Conservation (phyloP, 2,113 vertebrate genomes). For the Rhea americana region DNA sequence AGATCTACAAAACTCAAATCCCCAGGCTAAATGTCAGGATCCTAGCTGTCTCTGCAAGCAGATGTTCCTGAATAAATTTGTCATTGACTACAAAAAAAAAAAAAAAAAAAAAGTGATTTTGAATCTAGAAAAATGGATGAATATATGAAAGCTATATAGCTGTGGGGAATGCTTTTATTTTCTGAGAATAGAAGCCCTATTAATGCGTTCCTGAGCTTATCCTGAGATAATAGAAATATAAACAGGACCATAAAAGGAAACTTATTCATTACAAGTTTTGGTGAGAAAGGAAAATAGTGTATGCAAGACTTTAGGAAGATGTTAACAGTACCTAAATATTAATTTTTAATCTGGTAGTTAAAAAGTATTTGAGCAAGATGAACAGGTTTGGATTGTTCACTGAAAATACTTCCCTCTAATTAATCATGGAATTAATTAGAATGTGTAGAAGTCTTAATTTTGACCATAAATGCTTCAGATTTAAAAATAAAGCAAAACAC, state of each 20-base stretch:
- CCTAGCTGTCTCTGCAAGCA: neutral
- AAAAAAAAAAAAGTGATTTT: neutral
- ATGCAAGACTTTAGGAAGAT: neutral
- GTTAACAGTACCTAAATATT: neutral
- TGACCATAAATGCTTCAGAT: neutral
- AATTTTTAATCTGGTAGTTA: neutral
- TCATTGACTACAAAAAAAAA: neutral
- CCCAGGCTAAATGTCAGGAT: neutral
- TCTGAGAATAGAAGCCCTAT: neutral
- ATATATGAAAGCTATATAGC: neutral
- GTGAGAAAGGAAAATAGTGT: accelerated
- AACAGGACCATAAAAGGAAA: neutral
- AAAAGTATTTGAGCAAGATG: neutral
- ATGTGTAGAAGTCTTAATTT: neutral
- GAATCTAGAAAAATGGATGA: neutral
- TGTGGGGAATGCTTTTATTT: neutral
- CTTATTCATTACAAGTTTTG: accelerated
- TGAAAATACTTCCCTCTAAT: neutral
- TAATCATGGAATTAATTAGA: neutral
- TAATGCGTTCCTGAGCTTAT: neutral
- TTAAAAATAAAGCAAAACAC: accelerated
- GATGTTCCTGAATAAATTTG: neutral
- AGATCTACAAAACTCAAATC: neutral
- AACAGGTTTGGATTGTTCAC: neutral
- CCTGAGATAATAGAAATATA: neutral